A percentile compares a stretch with the other conserved stretches of the same genome.
Conservation (phyloP, 2,113 vertebrate species). For the Hyaena hyaena region DNA sequence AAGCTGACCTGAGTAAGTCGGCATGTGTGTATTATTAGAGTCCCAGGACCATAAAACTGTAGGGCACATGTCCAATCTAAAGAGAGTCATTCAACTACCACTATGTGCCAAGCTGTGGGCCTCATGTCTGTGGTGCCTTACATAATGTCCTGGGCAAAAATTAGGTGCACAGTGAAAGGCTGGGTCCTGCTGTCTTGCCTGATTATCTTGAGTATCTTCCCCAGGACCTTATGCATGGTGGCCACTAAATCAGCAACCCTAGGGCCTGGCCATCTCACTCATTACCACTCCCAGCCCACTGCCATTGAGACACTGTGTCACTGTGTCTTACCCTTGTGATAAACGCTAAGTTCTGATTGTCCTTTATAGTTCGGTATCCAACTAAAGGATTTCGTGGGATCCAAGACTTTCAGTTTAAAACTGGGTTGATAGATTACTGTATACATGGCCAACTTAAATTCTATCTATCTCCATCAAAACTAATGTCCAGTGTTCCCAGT, state of each 20-base stretch:
- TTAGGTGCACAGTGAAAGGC: too few species aligned
- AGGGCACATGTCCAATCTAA: neutral
- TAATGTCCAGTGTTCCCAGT: neutral
- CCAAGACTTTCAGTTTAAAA: neutral
- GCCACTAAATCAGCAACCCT: neutral
- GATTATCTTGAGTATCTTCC: neutral
- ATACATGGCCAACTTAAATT: neutral
- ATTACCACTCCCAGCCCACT: neutral
- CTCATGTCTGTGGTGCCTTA: neutral
- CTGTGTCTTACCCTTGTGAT: neutral
- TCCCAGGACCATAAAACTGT: neutral
- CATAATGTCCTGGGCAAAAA: neutral
- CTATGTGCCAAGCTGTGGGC: neutral
- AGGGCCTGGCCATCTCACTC: neutral
- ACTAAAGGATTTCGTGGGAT: neutral
- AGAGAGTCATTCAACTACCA: neutral
- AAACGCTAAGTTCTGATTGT: neutral
- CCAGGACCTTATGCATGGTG: fast-evolving
- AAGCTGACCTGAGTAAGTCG: neutral
- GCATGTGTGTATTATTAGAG: neutral
- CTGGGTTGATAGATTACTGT: neutral
- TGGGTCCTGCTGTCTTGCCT: neutral
- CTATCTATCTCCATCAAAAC: neutral
- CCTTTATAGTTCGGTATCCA: neutral
- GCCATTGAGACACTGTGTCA: neutral